Evolutionary conservation across 2,888 invertebrate genomes (phyloP), one percentile per base, ranked within the genome.

Genomic region (Philonicus albiceps): DNA sequence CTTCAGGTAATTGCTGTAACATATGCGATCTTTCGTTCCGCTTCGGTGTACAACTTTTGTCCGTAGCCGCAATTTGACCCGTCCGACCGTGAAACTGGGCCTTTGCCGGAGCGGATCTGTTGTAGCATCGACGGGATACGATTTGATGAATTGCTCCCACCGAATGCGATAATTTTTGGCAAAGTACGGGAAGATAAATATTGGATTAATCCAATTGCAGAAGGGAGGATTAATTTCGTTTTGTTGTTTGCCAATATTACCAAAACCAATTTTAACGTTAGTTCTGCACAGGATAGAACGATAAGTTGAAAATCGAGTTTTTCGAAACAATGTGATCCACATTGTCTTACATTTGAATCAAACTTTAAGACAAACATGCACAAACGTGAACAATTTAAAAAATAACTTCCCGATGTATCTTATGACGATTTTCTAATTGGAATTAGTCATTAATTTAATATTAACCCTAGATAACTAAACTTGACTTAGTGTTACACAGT

Each of bases 1-100:
- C 49, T 72, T 86, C 86, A 88, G 87, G 86, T 88, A 88, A 88
- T 88, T 88, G 86, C 88, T 88, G 88, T 88, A 86, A 88, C 88
- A 88, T 88, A 88, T 88, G 88, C 86, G 87, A 64, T 88, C 83
- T 88, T 88, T 88, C 86, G 88, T 87, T 87, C 49, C 88, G 86
- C 86, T 87, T 80, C 30, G 43, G 3, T 55, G 49, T 76, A 27
- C 22, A 53, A 75, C 75, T 76, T 80, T 64, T 74, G 31, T 37
- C 40, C 1, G 73, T 11, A 3, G 8, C 13, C 27, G 73, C 72
- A 84, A 84, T 73, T 84, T 73, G 72, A 73, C 19, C 55, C 30
- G 84, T 5, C 84, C 73, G 73, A 84, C 73, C 84, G 73, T 84
- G 84, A 84, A 84, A 84, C 84, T 73, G 73, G 55, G 16, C 55